Evolutionary conservation across 2,888 invertebrate species (phyloP).

Genomic region (Scotopteryx bipunctaria): DNA sequence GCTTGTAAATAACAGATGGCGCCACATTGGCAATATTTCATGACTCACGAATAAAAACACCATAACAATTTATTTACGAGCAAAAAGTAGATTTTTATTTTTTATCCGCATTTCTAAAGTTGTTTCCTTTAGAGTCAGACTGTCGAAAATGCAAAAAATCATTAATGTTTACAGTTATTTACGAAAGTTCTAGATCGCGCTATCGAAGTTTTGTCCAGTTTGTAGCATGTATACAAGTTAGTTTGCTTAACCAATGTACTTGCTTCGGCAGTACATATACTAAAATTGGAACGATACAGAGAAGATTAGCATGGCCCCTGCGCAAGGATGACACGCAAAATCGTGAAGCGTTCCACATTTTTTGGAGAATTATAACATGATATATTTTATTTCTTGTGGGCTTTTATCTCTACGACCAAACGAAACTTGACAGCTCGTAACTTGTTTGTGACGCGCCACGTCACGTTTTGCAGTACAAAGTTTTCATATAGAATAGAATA

Average conservation of each 20-base stretch:
- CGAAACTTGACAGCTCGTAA: too few species aligned
- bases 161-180: neutral
- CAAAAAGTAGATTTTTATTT: conserved; percentile 8
- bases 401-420: too few species aligned
- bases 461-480: too few species aligned
- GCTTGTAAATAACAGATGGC: conserved; percentile 9
- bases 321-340: conserved; percentile 67
- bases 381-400: too few species aligned
- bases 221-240: conserved; percentile 20
- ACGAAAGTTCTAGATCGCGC: conserved; percentile 35
- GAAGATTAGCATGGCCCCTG: conserved; percentile 54
- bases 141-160: neutral
- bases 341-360: conserved; percentile 40
- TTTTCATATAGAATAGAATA: too few species aligned
- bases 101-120: too few species aligned
- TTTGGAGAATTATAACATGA: conserved; percentile 38
- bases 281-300: conserved; percentile 64
- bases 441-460: too few species aligned
- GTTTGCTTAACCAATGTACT: conserved; percentile 31
- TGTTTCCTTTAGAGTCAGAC: too few species aligned
- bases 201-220: conserved; percentile 16
- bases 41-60: neutral
- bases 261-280: conserved; percentile 67
- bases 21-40: neutral
- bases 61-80: neutral